Evolutionary conservation across 2,113 vertebrate genomes (phyloP), one percentile per base, ranked within the genome.

Genomic region (Copsychus sechellarum): DNA sequence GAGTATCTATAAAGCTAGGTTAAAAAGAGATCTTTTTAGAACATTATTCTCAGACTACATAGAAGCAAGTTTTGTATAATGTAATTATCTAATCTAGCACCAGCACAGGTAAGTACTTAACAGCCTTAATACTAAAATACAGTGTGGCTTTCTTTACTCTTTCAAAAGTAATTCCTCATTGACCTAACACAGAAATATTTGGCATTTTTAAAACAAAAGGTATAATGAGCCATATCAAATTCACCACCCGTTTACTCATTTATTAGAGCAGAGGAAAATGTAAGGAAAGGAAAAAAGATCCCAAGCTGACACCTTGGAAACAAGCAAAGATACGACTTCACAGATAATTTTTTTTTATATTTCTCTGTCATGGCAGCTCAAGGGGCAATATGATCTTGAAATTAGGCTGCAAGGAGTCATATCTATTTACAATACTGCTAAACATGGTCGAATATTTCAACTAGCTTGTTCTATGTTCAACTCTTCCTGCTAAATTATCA

Each of bases 1-100:
- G 98, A 6, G 98, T 97, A 97, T 99, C 98, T 96, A 99, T 98
- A 91, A 99, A 99, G 33, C 99, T 99, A 95, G 61, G 62, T 42
- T 25, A 91, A 81, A 88, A 57, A 69, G 38, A 72, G 8, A 80
- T 47, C 18, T 28, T 72, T 81, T 96, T 79, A 96, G 57, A 56
- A 58, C 26, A 71, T 48, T 48, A 61, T 81, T 86, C 33, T 66
- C 61, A 61, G 36, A 57, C 12, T 43, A 42, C 29, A 48, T 1
- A 7, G 24, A 90, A 14, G 13, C 34, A 80, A 83, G 17, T 13
- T 76, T 73, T 65, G 8, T 48, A 80, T 22, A 73, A n/a, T 9
- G 25, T 24, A 58, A 54, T 66, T 45, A 71, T 54, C 34, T 73
- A 54, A 57, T 29, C 21, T 29, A 83, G 40, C 4, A 67, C 60